Evolutionary conservation across 2,888 invertebrate genomes (phyloP), one percentile per base, ranked within the genome.

Genomic region (Ectropis crepuscularia): DNA sequence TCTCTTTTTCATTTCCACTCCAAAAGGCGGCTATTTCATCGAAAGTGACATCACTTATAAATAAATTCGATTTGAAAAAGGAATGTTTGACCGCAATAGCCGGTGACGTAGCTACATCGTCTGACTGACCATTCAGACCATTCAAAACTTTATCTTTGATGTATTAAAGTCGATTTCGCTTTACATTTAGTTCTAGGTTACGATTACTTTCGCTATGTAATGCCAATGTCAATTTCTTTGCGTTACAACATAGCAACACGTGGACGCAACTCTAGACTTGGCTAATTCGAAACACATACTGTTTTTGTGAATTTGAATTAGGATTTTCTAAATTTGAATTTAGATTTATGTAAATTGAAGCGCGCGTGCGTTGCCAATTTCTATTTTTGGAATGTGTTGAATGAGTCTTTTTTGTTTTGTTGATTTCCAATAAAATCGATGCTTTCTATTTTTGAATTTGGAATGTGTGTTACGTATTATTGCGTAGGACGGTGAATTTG

Each of bases 201-300:
- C 41, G 49, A 72, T 53, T 82, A 89, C 89, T 90, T 90, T 90
- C 90, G 87, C 90, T 86, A 79, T 80, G 85, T 86, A 88, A 83
- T 89, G 85, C 85, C 90, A 91, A 90, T 91, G 90, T 90, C 90
- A 91, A 85, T 90, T 89, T 89, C 89, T 87, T 88, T 82, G 76
- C 72, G 76, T 84, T 83, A 77, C 78, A 76, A 79, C 83, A 83
- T 70, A 76, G 75, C 76, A 78, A 68, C 74, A 72, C 76, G 76
- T 76, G 76, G 70, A 37, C 50, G 42, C 42, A 42, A 43, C 53
- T 50, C 53, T 53, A 36, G 28, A 54, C 10, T 41, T 43, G 9
- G 36, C 49, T 0, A 37, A 43, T 58, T 50, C 45, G 0, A 42
- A 53, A 50, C 50, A 50, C 7, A 12, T 47, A 37, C 28, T 6